Evolutionary conservation across 2,113 vertebrate species (phyloP).

Genomic region (Cathartes aura): DNA sequence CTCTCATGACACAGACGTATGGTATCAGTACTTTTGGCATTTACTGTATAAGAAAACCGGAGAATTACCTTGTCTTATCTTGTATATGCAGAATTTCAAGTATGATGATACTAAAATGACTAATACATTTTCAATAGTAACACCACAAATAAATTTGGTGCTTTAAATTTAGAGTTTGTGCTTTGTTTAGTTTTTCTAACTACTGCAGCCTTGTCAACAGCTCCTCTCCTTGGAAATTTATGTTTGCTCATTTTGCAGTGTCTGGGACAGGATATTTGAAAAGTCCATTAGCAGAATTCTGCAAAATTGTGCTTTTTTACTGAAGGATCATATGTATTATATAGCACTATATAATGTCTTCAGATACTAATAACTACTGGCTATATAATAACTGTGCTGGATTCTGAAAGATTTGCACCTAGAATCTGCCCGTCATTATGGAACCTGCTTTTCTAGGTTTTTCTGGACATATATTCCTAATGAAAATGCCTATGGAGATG

Average conservation of each 20-base stretch:
- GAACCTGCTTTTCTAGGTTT: background rate
- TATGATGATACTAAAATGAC: background rate
- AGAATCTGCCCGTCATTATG: background rate
- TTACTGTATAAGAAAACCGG: background rate
- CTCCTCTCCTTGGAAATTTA: background rate
- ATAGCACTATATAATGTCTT: background rate
- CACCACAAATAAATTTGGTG: background rate
- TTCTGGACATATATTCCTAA: background rate
- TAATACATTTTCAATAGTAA: background rate
- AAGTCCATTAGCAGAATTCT: background rate
- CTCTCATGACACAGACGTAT: background rate
- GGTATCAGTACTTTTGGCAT: background rate
- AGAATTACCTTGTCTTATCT: background rate
- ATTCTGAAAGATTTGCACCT: background rate
- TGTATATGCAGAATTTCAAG: background rate
- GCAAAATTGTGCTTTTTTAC: background rate
- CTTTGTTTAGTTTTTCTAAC: background rate
- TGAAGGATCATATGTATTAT: background rate
- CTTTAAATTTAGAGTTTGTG: background rate
- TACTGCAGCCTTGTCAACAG: background rate
- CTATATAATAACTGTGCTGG: background rate
- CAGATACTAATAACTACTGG: background rate
- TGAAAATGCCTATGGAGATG: background rate
- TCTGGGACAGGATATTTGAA: background rate
- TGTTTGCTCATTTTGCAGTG: background rate